These are phyloP conservation scores for Zaprionus africanus DNA, from an alignment of 1,140 invertebrate species.

Conservation along the genomic window DNA sequence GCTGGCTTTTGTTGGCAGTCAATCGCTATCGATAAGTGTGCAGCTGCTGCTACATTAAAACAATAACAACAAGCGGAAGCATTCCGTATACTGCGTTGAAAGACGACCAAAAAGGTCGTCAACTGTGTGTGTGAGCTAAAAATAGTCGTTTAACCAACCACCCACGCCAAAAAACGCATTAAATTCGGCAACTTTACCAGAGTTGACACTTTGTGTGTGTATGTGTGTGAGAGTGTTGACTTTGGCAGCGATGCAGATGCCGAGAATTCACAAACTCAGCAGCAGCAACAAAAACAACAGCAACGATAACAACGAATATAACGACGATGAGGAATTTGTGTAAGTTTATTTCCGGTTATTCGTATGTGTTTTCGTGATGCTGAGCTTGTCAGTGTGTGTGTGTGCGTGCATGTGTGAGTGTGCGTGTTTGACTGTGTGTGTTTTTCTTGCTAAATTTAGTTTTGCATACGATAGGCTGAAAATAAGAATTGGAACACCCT, in stretches of 20 bases:
- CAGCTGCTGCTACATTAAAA: constrained; percentile 44
- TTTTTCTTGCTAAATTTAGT: constrained; percentile 69
- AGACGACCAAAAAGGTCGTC: constrained; percentile 31
- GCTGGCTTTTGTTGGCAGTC: not conserved
- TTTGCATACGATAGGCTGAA: constrained; percentile 62
- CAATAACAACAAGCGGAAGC: constrained; percentile 56
- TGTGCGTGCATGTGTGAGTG: constrained; percentile 4
- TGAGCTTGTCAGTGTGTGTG: not conserved
- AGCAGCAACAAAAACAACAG: constrained; percentile 17
- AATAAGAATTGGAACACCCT: constrained; percentile 79
- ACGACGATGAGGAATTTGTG: constrained; percentile 51
- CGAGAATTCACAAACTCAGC: constrained; percentile 38
- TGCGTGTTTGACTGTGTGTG: constrained; percentile 10
- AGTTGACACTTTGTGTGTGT: constrained; percentile 13
- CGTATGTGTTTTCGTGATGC: constrained; percentile 22
- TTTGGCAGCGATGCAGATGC: constrained; percentile 51
- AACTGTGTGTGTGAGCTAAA: constrained; percentile 48
- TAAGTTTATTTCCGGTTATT: constrained; percentile 56
- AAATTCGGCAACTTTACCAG: constrained; percentile 43
- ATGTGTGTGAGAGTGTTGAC: constrained; percentile 32
- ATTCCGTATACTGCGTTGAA: constrained; percentile 28
- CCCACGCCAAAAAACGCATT: constrained; percentile 44
- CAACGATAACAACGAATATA: constrained; percentile 29
- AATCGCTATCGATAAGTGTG: constrained; percentile 32
- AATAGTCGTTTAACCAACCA: constrained; percentile 50